Conservation (phyloP, 1,140 invertebrate species). For the Physella acuta region DNA sequence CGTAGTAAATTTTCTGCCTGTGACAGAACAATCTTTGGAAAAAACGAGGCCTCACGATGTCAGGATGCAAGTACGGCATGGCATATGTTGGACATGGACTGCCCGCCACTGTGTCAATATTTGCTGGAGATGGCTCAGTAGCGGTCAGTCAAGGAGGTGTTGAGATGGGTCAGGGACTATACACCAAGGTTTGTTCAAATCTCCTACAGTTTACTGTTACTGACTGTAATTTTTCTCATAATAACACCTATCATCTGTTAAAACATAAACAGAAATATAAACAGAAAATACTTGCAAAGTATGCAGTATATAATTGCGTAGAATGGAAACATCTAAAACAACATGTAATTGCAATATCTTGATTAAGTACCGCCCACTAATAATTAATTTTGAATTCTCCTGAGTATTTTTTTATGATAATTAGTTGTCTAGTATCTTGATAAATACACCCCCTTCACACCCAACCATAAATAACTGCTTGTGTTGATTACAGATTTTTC, state of each 20-base stretch:
- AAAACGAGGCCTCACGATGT: slow-evolving; percentile 33
- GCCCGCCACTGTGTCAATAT: slow-evolving; percentile 71
- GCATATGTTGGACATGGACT: slow-evolving; percentile 55
- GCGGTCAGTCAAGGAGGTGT: slow-evolving; percentile 75
- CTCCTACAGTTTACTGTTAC: not conserved
- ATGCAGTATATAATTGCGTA: too few relatives aligned
- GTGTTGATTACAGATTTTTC: not conserved
- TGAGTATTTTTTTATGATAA: too few relatives aligned
- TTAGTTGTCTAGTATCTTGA: too few relatives aligned
- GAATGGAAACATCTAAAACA: too few relatives aligned
- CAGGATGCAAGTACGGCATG: slow-evolving; percentile 30
- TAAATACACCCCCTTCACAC: too few relatives aligned
- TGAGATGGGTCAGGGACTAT: slow-evolving; percentile 65
- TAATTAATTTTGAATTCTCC: too few relatives aligned
- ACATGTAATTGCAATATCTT: not conserved
- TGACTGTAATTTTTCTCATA: not conserved
- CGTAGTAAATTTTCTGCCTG: not conserved
- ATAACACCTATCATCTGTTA: too few relatives aligned
- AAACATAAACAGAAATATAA: too few relatives aligned
- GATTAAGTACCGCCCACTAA: not conserved
- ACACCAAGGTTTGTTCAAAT: slow-evolving; percentile 2
- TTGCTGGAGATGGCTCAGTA: slow-evolving; percentile 73
- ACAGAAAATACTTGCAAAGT: too few relatives aligned
- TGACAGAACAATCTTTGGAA: slow-evolving; percentile 32
- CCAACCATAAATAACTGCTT: too few relatives aligned